Base-by-base conservation (phyloP, 2,797 vertebrate species). In the Discoglossus pictus region DNA sequence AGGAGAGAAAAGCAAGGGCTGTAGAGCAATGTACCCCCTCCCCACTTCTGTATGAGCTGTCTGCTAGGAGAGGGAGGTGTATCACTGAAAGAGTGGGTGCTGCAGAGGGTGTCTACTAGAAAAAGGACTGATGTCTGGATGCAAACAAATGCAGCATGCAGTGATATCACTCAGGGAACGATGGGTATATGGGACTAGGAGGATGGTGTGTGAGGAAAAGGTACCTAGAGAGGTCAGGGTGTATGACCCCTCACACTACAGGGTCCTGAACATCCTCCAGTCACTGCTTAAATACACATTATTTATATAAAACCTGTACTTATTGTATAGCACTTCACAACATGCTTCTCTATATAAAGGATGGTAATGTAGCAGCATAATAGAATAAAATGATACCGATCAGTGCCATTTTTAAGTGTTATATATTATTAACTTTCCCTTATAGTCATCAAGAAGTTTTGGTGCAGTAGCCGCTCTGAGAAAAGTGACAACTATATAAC, bases 1-100 rank as follows among this genome's bases (percentile, higher is more conserved):
- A 25, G 31, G 13, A 42, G 44, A 68, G 34, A 24, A 56, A 48
- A 63, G 10, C n/a, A 17, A 42, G 40, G 43, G 59, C 52, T 27
- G 68, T 51, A 64, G 36, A 56, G 51, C 21, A 63, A 70, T 70
- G 52, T 50, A 4, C 40, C 53, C 46, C 61, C 68, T 52, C 68
- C 52, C 18, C 42, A 42, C 40, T 34, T 24, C 43, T 69, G 51
- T 63, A 59, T 70, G 60, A 52, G 60, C 60, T 70, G 60, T 56
- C 59, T 56, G 60, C 51, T 58, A 36, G 17, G 48, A 59, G 16
- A 48, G 9, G 54, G 36, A 34, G 39, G 56, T 36, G 44, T 31
- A 64, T 58, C 38, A 52, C 9, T 47, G 23, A 50, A 62, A 61
- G 50, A 64, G 60, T 58, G 60, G 68, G 60, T 63, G 60, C 68